Evolutionary conservation across 2,797 vertebrate species (phyloP).

Genomic region (Spinus pinus): DNA sequence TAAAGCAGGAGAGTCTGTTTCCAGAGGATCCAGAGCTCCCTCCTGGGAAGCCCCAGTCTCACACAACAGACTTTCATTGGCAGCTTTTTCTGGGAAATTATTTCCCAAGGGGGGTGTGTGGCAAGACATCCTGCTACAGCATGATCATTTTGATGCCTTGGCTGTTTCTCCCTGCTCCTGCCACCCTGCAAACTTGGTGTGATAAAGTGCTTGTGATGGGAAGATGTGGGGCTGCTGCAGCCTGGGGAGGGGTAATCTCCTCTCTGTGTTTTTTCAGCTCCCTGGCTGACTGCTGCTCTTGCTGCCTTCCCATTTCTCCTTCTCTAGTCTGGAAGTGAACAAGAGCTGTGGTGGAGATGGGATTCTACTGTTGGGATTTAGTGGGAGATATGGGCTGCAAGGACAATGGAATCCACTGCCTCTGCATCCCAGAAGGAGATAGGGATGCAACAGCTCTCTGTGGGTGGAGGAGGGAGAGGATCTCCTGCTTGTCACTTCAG

Average conservation of each 20-base stretch:
- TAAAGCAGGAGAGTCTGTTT: not conserved
- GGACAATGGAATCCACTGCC: fast-evolving
- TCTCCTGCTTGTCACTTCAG: fast-evolving
- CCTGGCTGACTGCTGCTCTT: not conserved
- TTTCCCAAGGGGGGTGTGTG: not conserved
- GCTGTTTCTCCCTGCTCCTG: not conserved
- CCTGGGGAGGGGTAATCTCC: not conserved
- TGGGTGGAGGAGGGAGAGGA: not conserved
- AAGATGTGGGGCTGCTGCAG: not conserved
- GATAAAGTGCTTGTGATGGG: not conserved
- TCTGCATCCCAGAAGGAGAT: not conserved
- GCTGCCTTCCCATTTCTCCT: not conserved
- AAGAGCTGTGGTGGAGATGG: not conserved
- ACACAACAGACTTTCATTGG: not conserved
- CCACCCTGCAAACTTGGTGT: not conserved
- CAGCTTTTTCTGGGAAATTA: not conserved
- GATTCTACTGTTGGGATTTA: not conserved
- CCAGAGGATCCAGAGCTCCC: not conserved
- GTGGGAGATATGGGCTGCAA: not conserved
- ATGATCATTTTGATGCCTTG: not conserved
- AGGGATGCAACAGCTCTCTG: not conserved
- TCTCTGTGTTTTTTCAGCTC: not conserved
- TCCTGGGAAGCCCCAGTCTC: not conserved
- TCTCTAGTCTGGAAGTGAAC: not conserved
- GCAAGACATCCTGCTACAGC: not conserved